Base-by-base conservation (phyloP, 2,888 invertebrate genomes). In the Cecidostiba fungosa region DNA sequence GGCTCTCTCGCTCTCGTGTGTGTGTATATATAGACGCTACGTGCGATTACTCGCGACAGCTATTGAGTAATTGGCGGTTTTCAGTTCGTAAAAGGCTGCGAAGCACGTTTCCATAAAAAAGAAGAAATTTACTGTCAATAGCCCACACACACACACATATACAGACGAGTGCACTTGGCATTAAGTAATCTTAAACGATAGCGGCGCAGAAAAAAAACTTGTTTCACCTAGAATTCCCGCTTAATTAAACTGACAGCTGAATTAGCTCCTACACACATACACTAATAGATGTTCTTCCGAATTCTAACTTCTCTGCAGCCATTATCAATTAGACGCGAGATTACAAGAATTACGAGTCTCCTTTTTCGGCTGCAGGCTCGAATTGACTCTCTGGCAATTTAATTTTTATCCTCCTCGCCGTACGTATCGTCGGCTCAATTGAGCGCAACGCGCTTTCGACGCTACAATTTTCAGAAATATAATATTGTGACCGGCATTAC, bases 61-160 rank as follows among this genome's bases (percentile, higher is more conserved):
- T 47, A 80, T 84, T 82, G 90, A 92, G 91, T 90, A 92, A 92
- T 91, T 88, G 89, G 88, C 87, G 88, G 80, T 89, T 88, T 89
- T 88, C 74, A 78, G 87, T 88, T 91, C 90, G 90, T 90, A 91
- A 92, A 92, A 91, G 91, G 91, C 88, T 85, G 89, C n/a, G 54
- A 89, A 89, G 89, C 91, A 90, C 89, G 91, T 91, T 91, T 91
- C 91, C 90, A 90, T 91, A 29, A 81, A 85, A 81, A 76, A 80
- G 26, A 88, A 89, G 90, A 88, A 89, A 92, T 91, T 91, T 91
- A 92, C 90, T 91, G 92, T 88, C 92, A 92, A 91, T 92, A 91
- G 87, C 89, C 89, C 89, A 88, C 54, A 14, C 50, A 6, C 54
- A n/a, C 50, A 3, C 50, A 2, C n/a, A 5, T n/a, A n/a, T n/a